Evolutionary conservation across 2,888 invertebrate genomes (phyloP), one percentile per base, ranked within the genome.

Genomic region (Chydorus sphaericus): DNA sequence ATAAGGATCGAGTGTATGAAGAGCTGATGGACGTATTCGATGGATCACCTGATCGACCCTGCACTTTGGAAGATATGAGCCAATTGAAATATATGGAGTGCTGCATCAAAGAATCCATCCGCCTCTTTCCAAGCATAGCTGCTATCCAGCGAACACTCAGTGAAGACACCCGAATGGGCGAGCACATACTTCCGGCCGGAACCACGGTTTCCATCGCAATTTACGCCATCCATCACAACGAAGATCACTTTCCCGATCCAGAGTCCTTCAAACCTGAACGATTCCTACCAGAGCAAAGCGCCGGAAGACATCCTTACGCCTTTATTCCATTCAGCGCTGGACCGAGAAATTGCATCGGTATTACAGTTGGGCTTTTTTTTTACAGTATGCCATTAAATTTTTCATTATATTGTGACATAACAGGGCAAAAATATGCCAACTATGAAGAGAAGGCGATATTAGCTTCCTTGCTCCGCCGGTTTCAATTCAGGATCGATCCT

Each of bases 1-100:
- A 8, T 39, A 18, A 39, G 53, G 60, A 62, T 38, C 68, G 68
- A 59, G 63, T 71, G 2, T 73, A 73, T 55, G 64, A 66, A 30
- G 71, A 72, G 61, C 49, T 71, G 44, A 70, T 70, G 58, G 44
- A 44, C 1, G 61, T 72, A 6, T 68, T 70, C 61, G 68, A 69
- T 65, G 67, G 65, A 38, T 62, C 61, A 58, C 65, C n/a, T n/a
- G n/a, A 68, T 20, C 61, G 68, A 26, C 64, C 66, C n/a, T 63
- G 69, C 3, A 66, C 69, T 4, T 64, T 65, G 57, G 71, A 71
- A 11, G 71, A 73, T n/a, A 23, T 20, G 7, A 16, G 39, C n/a
- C 20, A 31, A 18, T 38, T 61, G 58, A 58, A 59, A 48, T 56
- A 57, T 44, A 48, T 58, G 2, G 61, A 61, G 54, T 58, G 57